A percentile compares a stretch with the other conserved stretches of the same genome.
Conservation (phyloP, 2,113 vertebrate genomes). For the Myotis davidii region DNA sequence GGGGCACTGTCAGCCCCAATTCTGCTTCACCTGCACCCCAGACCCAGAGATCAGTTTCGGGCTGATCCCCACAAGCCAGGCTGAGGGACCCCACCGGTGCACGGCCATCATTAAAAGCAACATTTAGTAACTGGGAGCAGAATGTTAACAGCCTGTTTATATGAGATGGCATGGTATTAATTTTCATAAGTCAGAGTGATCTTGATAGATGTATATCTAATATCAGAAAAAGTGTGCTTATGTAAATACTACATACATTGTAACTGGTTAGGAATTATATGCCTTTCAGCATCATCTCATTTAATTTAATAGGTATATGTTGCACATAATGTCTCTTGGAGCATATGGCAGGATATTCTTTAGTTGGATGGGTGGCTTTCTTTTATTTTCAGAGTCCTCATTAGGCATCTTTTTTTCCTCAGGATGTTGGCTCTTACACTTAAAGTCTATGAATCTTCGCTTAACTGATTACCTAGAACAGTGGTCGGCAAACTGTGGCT, state of each 20-base stretch:
- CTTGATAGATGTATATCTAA: background rate
- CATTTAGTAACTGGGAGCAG: background rate
- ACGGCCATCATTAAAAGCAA: background rate
- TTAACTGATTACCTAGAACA: background rate
- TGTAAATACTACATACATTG: background rate
- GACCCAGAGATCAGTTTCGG: no score
- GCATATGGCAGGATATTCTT: background rate
- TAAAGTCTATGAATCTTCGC: background rate
- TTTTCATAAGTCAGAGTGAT: background rate
- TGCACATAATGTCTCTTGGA: background rate
- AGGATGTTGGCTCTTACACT: background rate
- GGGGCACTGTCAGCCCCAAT: no score
- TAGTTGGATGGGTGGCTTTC: background rate
- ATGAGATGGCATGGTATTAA: background rate
- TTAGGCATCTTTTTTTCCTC: background rate
- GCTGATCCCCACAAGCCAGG: no score
- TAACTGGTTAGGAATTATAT: constrained; percentile 12
- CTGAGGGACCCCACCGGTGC: no score
- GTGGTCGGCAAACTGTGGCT: no score
- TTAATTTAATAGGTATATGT: background rate
- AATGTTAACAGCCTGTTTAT: background rate
- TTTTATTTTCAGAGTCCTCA: background rate
- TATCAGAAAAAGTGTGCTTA: background rate
- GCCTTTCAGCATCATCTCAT: background rate
- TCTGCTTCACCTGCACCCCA: no score